phyloP scores from a whole-genome alignment of 2,888 invertebrate species.

The Platycheirus albimanus region DNA sequence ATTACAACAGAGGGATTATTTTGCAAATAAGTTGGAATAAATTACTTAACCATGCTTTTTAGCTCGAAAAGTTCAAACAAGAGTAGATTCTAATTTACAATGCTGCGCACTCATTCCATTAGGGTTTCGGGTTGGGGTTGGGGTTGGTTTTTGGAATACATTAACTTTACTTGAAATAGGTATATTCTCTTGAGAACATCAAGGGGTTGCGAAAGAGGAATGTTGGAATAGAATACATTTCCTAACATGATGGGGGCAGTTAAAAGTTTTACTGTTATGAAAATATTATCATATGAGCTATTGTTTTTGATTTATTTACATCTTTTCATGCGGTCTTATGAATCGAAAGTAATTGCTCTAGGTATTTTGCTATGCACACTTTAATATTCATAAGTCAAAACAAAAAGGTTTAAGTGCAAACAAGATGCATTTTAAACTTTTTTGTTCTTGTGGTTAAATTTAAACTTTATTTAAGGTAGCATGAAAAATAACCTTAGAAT shows the following conservation, averaged over 20 bases:
- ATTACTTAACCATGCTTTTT: conserved; percentile 66
- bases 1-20: conserved; percentile 54
- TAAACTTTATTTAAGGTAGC: no score
- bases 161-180: neutral
- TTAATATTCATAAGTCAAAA: no score
- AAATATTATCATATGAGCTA: neutral
- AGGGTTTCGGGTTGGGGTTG: no score
- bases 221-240: neutral
- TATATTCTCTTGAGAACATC: neutral
- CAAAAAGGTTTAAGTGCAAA: no score
- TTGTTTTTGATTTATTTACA: neutral
- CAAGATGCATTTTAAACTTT: no score
- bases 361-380: no score
- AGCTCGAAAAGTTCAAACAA: conserved; percentile 52
- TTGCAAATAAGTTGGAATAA: conserved; percentile 71
- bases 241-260: neutral
- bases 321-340: neutral
- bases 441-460: no score
- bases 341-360: no score
- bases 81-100: conserved; percentile 65
- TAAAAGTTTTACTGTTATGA: neutral
- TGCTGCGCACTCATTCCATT: conserved; percentile 60
- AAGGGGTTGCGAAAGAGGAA: neutral
- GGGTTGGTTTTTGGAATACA: conserved; percentile 14
- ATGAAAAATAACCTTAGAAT: no score